These are phyloP conservation scores for Oikopleura dioica DNA, from an alignment of 23 tunicate species.

Conservation along the genomic window DNA sequence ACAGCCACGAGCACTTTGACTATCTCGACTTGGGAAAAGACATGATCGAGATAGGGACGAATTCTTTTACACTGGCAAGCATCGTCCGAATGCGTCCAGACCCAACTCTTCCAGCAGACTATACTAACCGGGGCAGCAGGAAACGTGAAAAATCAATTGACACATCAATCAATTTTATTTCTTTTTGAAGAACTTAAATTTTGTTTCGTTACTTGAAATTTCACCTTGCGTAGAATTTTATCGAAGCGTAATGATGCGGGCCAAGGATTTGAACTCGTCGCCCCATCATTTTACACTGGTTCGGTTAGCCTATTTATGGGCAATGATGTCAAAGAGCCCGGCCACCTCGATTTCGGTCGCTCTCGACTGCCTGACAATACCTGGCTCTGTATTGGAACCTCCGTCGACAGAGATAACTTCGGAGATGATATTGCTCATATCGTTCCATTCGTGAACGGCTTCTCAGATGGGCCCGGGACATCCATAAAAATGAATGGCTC, in stretches of 20 bases:
- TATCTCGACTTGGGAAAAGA: conserved; percentile 31
- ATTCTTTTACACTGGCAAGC: conserved; percentile 25
- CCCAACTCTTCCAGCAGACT: not conserved
- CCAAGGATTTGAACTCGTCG: conserved; percentile 54
- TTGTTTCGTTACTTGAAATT: too few species aligned
- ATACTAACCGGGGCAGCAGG: conserved; percentile 24
- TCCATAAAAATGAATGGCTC: not conserved
- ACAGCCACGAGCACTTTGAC: conserved; percentile 21
- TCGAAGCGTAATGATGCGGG: conserved; percentile 26
- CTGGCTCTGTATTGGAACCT: conserved; percentile 40
- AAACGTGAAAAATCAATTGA: too few species aligned
- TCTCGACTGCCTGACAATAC: conserved; percentile 29
- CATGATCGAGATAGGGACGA: conserved; percentile 19
- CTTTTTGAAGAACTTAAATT: too few species aligned
- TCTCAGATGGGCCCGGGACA: conserved; percentile 26
- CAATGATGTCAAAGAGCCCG: conserved; percentile 19
- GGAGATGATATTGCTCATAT: conserved; percentile 27
- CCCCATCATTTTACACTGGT: conserved; percentile 45
- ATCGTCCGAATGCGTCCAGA: conserved; percentile 24
- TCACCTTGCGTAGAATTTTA: conserved; percentile 18
- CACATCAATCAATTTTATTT: too few species aligned
- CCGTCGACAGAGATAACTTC: conserved; percentile 35
- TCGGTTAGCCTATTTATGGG: not conserved
- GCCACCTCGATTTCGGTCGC: conserved; percentile 54
- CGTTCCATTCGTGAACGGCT: conserved; percentile 36